Evolutionary conservation across 2,888 invertebrate genomes (phyloP), one percentile per base, ranked within the genome.

Genomic region (Megastigmus dorsalis): DNA sequence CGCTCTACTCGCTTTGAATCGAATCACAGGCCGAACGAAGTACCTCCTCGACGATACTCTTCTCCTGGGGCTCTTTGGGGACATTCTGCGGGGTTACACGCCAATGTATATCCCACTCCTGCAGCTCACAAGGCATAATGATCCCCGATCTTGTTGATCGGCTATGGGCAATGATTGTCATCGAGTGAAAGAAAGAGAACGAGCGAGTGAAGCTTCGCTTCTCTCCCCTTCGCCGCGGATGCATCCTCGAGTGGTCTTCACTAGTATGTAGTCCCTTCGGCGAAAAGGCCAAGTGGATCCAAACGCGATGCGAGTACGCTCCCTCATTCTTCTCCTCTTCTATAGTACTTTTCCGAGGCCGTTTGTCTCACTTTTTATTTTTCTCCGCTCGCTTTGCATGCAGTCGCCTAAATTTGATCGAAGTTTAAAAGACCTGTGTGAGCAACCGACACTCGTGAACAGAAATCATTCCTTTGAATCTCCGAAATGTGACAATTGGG

Each of bases 61-160:
- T 45, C 23, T 55, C 52, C 23, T 18, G 10, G 18, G 28, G 13
- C 30, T 50, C 52, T 50, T 50, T 43, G 18, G 4, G 18, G 26
- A 36, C 45, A 41, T 69, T 52, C 18, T 36, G 54, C 41, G 45
- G 59, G 50, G 28, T 52, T 20, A 66, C 18, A 60, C n/a, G n/a
- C n/a, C n/a, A n/a, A n/a, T n/a, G n/a, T n/a, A n/a, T n/a, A n/a
- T n/a, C n/a, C n/a, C n/a, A n/a, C n/a, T 43, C 20, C 33, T 26
- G 23, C 20, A n/a, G n/a, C 28, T n/a, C 41, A n/a, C 57, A 18
- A 30, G 2, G 23, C 26, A 10, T 67, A 74, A 74, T 69, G 60
- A 65, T 66, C 66, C n/a, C 18, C 65, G 52, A 70, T 54, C 43
- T 70, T 30, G 48, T 71, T 75, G 75, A 71, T 75, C 62, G 36